Evolutionary conservation across 2,113 vertebrate species (phyloP), one percentile per base, ranked within the genome.

Genomic region (Rhynchopsitta pachyrhyncha): DNA sequence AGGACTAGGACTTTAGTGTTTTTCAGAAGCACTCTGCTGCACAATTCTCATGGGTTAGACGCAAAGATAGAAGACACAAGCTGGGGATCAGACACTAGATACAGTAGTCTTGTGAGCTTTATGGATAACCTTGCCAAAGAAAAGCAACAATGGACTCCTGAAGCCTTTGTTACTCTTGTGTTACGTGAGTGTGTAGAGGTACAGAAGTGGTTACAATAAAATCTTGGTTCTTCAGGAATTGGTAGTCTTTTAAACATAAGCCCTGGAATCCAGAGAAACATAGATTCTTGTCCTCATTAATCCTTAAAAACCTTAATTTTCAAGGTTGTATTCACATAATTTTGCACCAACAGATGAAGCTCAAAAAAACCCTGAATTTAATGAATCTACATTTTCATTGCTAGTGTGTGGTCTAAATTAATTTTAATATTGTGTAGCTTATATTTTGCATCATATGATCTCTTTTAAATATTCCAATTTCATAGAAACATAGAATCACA

Each of bases 351-450:
- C 4, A 89, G 57, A 75, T 35, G 15, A 39, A 77, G 4, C 7
- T 49, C 12, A 29, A 37, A 42, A 47, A 46, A 25, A 1, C 1
- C 41, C 68, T 4, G 0, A 68, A 69, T 37, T 4, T 4, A 47
- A 82, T 42, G 7, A 62, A 69, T 17, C 9, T 33, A 20, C 9
- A 31, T 50, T 79, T n/a, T 27, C 35, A 57, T 35, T 59, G 13
- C 2, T 47, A 62, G 2, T 37, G n/a, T 78, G 37, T 13, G 3
- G 11, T 64, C 13, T 59, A 69, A 37, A 10, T 31, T 35, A 24
- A 53, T 55, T 70, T 80, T 70, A 46, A 27, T 42, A 12, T 41
- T 41, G 3, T 60, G 13, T 68, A 50, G 2, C 3, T 52, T 11
- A 18, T 0, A 10, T 60, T 86, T 60, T 50, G 1, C 11, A 41